Evolutionary conservation across 2,888 invertebrate genomes (phyloP).

Genomic region (Dynastes tityus): DNA sequence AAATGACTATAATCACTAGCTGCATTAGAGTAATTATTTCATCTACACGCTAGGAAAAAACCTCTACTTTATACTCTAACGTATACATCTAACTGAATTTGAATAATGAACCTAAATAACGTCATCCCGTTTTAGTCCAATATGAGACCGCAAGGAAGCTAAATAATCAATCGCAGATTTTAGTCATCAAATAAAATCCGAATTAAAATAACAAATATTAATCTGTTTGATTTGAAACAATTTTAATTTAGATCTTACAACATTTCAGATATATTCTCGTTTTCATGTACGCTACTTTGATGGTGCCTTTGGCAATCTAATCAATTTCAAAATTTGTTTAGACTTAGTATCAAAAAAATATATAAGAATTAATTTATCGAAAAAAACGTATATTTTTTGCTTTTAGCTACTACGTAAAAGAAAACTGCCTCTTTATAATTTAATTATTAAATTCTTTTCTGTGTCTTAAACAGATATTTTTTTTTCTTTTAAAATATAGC

Average conservation of each 20-base stretch:
- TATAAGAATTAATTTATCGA: too few relatives aligned
- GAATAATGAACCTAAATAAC: too few relatives aligned
- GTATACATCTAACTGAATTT: too few relatives aligned
- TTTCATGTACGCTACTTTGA: not conserved
- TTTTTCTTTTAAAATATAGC: too few relatives aligned
- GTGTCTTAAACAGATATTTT: constrained; percentile 11
- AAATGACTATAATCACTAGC: too few relatives aligned
- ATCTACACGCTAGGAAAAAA: too few relatives aligned
- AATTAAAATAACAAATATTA: constrained; percentile 13
- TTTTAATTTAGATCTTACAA: constrained; percentile 5
- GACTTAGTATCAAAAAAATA: not conserved
- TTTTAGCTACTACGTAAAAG: too few relatives aligned
- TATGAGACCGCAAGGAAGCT: not conserved
- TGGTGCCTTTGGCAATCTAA: not conserved
- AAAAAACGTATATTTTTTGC: too few relatives aligned
- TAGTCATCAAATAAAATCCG: not conserved
- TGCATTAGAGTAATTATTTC: too few relatives aligned
- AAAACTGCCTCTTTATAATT: too few relatives aligned
- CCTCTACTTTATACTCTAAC: too few relatives aligned
- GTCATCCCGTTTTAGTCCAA: too few relatives aligned
- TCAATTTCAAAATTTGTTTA: not conserved
- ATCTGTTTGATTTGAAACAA: constrained; percentile 1
- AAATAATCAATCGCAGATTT: constrained; percentile 5
- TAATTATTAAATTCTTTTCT: constrained; percentile 25
- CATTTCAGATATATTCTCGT: not conserved